Evolutionary conservation across 2,888 invertebrate species (phyloP).

Genomic region (Myopa tessellatipennis): DNA sequence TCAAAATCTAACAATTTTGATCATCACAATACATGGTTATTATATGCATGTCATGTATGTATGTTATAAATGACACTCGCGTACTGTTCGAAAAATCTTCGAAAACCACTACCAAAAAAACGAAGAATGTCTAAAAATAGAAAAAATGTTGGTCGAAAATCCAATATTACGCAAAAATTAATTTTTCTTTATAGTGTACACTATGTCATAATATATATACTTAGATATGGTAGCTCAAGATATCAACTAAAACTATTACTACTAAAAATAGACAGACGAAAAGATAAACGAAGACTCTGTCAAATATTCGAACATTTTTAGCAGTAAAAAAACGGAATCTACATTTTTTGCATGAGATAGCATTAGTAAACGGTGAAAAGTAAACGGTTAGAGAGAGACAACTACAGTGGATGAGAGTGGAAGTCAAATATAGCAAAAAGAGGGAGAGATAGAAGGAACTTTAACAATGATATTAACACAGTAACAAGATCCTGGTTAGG

Average conservation of each 20-base stretch:
- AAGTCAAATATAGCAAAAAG: neutral
- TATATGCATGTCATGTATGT: no score
- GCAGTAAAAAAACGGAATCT: neutral
- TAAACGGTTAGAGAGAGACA: neutral
- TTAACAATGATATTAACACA: neutral
- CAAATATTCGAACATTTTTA: neutral
- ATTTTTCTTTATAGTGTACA: no score
- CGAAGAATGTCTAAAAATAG: conserved; percentile 17
- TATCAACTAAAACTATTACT: neutral
- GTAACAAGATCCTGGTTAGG: neutral
- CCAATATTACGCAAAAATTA: conserved; percentile 31
- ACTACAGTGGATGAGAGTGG: no score
- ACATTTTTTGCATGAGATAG: neutral
- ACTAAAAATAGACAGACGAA: no score
- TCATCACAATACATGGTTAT: no score
- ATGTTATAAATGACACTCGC: neutral
- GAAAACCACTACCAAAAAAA: neutral
- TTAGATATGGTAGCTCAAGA: conserved; percentile 10
- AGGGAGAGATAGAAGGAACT: neutral
- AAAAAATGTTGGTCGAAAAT: neutral
- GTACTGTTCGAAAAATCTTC: neutral
- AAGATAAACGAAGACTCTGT: neutral
- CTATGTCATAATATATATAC: neutral
- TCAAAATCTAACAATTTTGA: no score
- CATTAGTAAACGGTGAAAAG: neutral